Percentiles rank a stretch among this genome's conserved stretches.
These are phyloP conservation scores for Strongylocentrotus purpuratus DNA, from an alignment of 35 echinoderm and acorn worm genomes.

Conservation along the genomic window DNA sequence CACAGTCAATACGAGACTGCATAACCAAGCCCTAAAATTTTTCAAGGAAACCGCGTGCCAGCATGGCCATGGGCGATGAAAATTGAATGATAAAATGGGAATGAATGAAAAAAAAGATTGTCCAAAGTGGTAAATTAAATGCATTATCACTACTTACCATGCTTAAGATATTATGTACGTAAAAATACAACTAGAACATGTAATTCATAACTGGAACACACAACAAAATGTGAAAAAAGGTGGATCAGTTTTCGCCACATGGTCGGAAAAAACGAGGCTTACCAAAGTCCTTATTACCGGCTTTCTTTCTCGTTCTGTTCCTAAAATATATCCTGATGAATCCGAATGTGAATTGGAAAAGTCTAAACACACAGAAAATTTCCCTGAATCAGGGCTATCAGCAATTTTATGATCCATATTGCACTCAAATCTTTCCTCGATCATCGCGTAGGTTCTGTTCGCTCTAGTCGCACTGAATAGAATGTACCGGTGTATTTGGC, in stretches of 20 bases:
- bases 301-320: constrained; percentile 56
- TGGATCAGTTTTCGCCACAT: neutral
- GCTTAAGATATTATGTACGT: neutral
- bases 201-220: neutral
- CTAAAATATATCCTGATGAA: constrained; percentile 50
- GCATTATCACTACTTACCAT: neutral
- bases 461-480: neutral
- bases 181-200: neutral
- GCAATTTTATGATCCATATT: constrained; percentile 44
- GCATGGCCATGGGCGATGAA: neutral
- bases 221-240: neutral
- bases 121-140: neutral
- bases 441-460: neutral
- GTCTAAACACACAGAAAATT: constrained; percentile 71
- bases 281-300: constrained; percentile 68
- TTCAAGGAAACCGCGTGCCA: neutral
- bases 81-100: neutral
- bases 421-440: constrained; percentile 38
- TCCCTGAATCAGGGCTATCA: constrained; percentile 74
- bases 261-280: constrained; percentile 15
- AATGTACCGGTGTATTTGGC: neutral
- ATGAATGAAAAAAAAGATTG: neutral
- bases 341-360: constrained; percentile 50
- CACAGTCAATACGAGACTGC: no score
- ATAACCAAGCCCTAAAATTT: no score